Evolutionary conservation across 2,888 invertebrate genomes (phyloP), one percentile per base, ranked within the genome.

Genomic region (Pyrrhia umbra): DNA sequence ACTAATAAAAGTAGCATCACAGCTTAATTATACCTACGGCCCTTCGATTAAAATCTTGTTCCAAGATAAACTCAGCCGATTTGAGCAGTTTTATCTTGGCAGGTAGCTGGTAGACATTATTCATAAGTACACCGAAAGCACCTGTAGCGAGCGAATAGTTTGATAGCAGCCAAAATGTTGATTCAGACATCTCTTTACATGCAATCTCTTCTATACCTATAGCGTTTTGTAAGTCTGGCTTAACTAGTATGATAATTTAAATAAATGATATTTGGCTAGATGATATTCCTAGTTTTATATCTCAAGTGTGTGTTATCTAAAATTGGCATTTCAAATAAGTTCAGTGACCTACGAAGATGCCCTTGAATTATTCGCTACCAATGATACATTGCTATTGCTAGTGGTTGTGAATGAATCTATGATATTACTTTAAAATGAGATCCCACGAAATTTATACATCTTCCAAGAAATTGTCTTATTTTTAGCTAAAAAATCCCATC

Each of bases 131-230:
- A 27, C n/a, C 21, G 43, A 59, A 51, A 64, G 27, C 42, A 69
- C 30, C 54, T 54, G 49, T 18, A 43, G 47, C 18, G 6, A 46
- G 20, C 39, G 21, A 51, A 65, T 62, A 62, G 23, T 58, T 45
- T 39, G 25, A 59, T 57, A 21, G 45, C 39, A 58, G 64, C 71
- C 79, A 79, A 77, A 51, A 62, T 15, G 42, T 60, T 68, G 34
- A 67, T 52, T 65, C 69, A 68, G 60, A 61, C 56, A 34, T 59
- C 40, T 45, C 6, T 2, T 13, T 13, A 30, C 13, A 13, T 13
- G 13, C 13, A 30, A 30, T 30, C 2, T 13, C 30, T 30, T 10
- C 30, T 1, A 30, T 30, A 30, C 10, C n/a, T n/a, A n/a, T n/a
- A n/a, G n/a, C 40, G 20, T 55, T 45, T 15, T 52, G 27, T 55